Evolutionary conservation across 2,113 vertebrate species (phyloP).

Genomic region (human): DNA sequence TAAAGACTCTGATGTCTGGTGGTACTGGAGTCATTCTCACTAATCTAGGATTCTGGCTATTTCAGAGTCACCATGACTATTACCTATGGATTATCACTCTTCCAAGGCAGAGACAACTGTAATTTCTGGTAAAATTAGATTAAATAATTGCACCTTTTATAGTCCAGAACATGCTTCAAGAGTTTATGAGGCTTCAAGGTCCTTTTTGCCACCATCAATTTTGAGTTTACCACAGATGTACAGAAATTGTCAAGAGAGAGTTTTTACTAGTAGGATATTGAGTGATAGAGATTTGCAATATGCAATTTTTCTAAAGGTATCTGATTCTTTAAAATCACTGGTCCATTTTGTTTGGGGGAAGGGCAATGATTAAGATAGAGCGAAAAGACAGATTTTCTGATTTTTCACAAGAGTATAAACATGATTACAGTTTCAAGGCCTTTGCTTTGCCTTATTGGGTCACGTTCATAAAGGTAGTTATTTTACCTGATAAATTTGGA

Average conservation of each 20-base stretch:
- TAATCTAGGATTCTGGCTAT: slow-evolving; percentile 43
- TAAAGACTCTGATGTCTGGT: neutral
- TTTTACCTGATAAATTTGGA: neutral
- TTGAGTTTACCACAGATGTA: neutral
- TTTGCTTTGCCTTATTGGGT: neutral
- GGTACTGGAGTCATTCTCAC: neutral
- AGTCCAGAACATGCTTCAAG: slow-evolving; percentile 24
- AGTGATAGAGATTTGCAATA: neutral
- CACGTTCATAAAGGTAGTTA: neutral
- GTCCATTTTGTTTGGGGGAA: neutral
- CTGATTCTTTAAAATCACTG: neutral
- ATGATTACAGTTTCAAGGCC: neutral
- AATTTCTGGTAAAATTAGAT: slow-evolving; percentile 56
- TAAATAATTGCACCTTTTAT: slow-evolving; percentile 52
- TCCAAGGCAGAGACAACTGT: slow-evolving; percentile 11
- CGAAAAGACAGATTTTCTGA: slow-evolving; percentile 3
- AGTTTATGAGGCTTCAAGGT: slow-evolving; percentile 53
- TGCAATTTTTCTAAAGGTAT: neutral
- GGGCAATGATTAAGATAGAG: neutral
- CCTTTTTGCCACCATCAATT: neutral
- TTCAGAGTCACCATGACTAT: slow-evolving; percentile 1
- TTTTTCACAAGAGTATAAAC: neutral
- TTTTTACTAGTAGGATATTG: neutral
- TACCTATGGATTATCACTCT: slow-evolving; percentile 48
- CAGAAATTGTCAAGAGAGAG: neutral